Evolutionary conservation across 1,140 invertebrate species (phyloP).

Genomic region (Euschistus heros): DNA sequence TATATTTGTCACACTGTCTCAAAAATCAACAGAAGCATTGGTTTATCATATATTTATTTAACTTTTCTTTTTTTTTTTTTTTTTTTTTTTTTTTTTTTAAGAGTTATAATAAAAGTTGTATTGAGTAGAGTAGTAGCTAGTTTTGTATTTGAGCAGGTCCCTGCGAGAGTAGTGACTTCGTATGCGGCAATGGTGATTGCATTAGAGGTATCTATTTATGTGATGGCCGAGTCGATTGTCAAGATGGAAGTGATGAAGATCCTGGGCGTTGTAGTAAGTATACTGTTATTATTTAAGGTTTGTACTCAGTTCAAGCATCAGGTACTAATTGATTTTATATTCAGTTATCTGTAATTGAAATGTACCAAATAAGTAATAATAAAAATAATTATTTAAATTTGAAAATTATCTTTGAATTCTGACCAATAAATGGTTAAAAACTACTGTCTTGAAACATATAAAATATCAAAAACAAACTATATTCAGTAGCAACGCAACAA

Average conservation of each 20-base stretch:
- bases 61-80: conserved; percentile 16
- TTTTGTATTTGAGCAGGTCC: conserved; percentile 17
- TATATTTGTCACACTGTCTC: background rate
- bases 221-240: conserved; percentile 48
- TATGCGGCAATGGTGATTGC: conserved; percentile 50
- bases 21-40: conserved; percentile 54
- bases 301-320: background rate
- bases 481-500: too few species aligned
- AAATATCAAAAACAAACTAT: too few species aligned
- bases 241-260: conserved; percentile 55
- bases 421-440: background rate
- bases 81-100: conserved; percentile 5
- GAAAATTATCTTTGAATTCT: conserved; percentile 2
- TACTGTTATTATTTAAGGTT: background rate
- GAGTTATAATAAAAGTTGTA: background rate
- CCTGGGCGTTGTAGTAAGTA: conserved; percentile 41
- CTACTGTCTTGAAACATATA: too few species aligned
- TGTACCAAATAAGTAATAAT: too few species aligned
- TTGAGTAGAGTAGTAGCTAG: conserved; percentile 7
- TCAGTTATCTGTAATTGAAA: too few species aligned
- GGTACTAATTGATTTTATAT: background rate
- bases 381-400: background rate
- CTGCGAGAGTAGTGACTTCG: conserved; percentile 42
- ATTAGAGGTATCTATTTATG: conserved; percentile 48
- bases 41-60: conserved; percentile 1